A percentile compares a stretch with the other conserved stretches of the same genome.
Evolutionary conservation across 92 coral and sea anemone species (phyloP).

Genomic region (Phymanthus crucifer): DNA sequence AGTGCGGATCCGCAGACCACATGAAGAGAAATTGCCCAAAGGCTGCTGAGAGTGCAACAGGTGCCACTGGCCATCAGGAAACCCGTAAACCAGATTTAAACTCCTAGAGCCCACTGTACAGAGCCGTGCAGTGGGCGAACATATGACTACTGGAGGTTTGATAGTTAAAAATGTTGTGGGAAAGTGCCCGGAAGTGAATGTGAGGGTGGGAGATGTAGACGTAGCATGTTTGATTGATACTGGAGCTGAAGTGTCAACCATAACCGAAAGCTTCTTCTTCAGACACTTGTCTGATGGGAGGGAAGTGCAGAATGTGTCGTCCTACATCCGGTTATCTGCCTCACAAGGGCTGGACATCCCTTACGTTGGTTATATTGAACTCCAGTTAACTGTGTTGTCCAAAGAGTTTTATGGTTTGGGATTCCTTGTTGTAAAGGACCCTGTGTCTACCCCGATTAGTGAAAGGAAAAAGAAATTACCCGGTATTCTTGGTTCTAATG

Average conservation of each 20-base stretch:
- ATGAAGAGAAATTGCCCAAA: conserved; percentile 31
- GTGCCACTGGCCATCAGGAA: conserved; percentile 29
- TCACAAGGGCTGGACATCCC: conserved; percentile 62
- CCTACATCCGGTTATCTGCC: conserved; percentile 59
- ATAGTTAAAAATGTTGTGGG: conserved; percentile 55
- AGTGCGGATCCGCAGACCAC: conserved; percentile 37
- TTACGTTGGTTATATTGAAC: conserved; percentile 49
- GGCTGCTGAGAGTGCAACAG: conserved; percentile 17
- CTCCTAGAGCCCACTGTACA: conserved; percentile 57
- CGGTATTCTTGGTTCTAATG: conserved; percentile 55
- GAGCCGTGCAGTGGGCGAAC: conserved; percentile 67
- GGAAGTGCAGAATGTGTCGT: conserved; percentile 52
- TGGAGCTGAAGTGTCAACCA: conserved; percentile 59
- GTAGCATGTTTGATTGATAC: conserved; percentile 61
- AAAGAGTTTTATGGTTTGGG: conserved; percentile 39
- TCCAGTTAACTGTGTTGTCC: conserved; percentile 55
- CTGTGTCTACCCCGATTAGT: conserved; percentile 43
- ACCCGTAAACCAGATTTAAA: conserved; percentile 40
- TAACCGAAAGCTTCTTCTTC: conserved; percentile 53
- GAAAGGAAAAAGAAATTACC: conserved; percentile 41
- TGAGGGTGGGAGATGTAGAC: conserved; percentile 47
- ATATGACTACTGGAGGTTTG: conserved; percentile 40
- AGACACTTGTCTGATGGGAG: conserved; percentile 30
- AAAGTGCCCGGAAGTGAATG: conserved; percentile 50
- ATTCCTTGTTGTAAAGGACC: conserved; percentile 43